A percentile compares a stretch with the other conserved stretches of the same genome.
Conservation (phyloP, 2,797 vertebrate species). For the Thalassophryne amazonica region DNA sequence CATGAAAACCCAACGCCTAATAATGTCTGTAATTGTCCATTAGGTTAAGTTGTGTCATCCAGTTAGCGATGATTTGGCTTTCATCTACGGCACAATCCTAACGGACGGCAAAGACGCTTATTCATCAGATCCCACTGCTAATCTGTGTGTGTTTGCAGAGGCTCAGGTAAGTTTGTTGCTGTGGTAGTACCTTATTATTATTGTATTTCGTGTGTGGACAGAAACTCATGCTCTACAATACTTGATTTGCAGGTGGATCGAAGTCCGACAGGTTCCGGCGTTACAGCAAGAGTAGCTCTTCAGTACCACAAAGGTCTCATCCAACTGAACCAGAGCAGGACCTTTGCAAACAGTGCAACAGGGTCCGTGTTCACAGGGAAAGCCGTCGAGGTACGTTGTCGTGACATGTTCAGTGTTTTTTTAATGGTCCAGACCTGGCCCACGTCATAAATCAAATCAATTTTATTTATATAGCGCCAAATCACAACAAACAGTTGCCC, state of each 20-base stretch:
- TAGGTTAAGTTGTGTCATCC: slow-evolving; percentile 91
- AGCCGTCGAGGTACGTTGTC: slow-evolving; percentile 85
- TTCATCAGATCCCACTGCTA: slow-evolving; percentile 84
- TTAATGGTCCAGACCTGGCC: too few relatives aligned
- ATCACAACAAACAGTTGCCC: too few relatives aligned
- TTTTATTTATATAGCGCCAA: too few relatives aligned
- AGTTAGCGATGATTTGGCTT: slow-evolving; percentile 86
- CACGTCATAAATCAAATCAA: too few relatives aligned
- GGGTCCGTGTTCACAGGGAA: slow-evolving; percentile 88
- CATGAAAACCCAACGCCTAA: too few relatives aligned
- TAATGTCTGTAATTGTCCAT: not conserved
- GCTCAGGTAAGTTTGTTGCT: slow-evolving; percentile 81
- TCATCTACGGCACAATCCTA: slow-evolving; percentile 94
- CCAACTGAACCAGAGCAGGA: slow-evolving; percentile 83
- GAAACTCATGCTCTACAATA: too few relatives aligned
- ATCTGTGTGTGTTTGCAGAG: slow-evolving; percentile 94
- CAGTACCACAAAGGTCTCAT: slow-evolving; percentile 91
- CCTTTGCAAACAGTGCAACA: slow-evolving; percentile 86
- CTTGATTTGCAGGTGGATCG: slow-evolving; percentile 84
- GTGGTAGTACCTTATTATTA: too few relatives aligned
- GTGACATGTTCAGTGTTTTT: too few relatives aligned
- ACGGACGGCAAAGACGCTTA: slow-evolving; percentile 90
- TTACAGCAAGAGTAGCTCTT: slow-evolving; percentile 92
- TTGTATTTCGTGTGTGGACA: too few relatives aligned
- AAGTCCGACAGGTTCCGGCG: slow-evolving; percentile 92